Evolutionary conservation across 37 sponge, comb jelly and placozoan species (phyloP), one percentile per base, ranked within the genome.

Genomic region (Cliona cf. orientalis): DNA sequence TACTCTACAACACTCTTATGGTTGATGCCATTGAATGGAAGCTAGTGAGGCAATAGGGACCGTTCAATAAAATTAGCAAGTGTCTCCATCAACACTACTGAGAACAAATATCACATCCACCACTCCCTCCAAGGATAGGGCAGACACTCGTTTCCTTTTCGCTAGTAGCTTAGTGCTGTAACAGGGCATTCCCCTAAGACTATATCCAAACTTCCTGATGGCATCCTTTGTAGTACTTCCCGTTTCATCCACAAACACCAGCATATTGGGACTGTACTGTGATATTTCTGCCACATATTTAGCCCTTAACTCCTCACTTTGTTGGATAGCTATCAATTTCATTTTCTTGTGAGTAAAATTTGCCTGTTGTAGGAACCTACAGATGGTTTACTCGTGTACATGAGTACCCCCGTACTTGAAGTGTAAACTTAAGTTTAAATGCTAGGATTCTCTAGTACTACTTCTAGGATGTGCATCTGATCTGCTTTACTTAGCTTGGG

Each of bases 161-260:
- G 34, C 46, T 45, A 78, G 49, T 38, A 78, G 34, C 34, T 26
- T 78, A 5, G 5, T 43, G 34, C 46, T 5, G 5, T n/a, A 6
- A 40, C 58, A 58, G 41, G 49, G 79, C 66, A 32, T n/a, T 23
- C 79, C 79, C 34, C 79, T 65, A 33, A 42, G 49, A 34, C 68
- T 66, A 34, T 78, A 78, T 5, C 79, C 79, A 78, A 65, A 78
- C 49, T 64, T 78, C 31, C 79, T 62, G 34, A 78, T 65, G 46
- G 66, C 46, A 33, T 62, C 49, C 23, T 33, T 62, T 11, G 66
- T 37, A 33, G 39, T 33, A 40, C 79, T 43, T 2, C 80, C 80
- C 28, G 81, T 80, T 29, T 80, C 81, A 70, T 80, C 81, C 21
- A 80, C 5, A 32, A 80, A 80, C 40, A 80, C 74, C 5, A 82